Conservation (phyloP, 2,113 vertebrate genomes). For the Cryptomyrus ogoouensis region DNA sequence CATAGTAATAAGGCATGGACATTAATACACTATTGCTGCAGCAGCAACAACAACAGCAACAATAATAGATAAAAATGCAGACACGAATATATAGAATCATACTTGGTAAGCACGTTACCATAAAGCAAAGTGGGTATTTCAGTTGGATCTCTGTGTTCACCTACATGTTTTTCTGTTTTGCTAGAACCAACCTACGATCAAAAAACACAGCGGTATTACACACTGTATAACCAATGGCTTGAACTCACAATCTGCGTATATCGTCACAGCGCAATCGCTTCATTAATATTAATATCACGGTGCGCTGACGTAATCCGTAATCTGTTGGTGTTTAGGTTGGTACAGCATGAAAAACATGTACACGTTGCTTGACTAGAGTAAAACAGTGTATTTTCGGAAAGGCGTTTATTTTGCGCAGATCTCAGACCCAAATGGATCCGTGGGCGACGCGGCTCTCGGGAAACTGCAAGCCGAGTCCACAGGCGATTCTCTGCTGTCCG, state of each 20-base stretch:
- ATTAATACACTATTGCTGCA: neutral
- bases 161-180: neutral
- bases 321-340: neutral
- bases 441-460: neutral
- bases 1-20: neutral
- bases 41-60: neutral
- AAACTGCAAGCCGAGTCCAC: neutral
- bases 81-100: neutral
- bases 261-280: neutral
- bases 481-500: neutral
- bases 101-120: neutral
- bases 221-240: neutral
- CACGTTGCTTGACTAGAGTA: neutral
- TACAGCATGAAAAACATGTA: neutral
- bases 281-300: neutral
- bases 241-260: neutral
- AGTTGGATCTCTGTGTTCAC: too few relatives aligned
- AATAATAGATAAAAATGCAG: neutral
- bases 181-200: neutral
- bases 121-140: neutral
- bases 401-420: neutral
- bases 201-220: neutral
- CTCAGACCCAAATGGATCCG: neutral
- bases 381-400: neutral
- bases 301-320: neutral